Evolutionary conservation across 2,113 vertebrate species (phyloP).

Genomic region (Orcinus orca): DNA sequence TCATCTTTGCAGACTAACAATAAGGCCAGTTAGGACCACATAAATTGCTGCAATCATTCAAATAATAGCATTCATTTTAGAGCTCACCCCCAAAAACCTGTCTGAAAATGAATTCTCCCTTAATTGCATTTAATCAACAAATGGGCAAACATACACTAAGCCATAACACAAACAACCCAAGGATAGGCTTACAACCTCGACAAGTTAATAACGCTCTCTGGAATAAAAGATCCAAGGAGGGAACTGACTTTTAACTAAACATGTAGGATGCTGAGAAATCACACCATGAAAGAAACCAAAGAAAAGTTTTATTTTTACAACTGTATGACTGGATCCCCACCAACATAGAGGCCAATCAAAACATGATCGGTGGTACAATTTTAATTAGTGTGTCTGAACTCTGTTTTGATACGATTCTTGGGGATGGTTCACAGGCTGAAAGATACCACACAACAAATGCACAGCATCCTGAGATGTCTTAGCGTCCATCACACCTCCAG

Average conservation of each 20-base stretch:
- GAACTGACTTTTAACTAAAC: constrained; percentile 22
- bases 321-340: constrained; percentile 39
- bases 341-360: constrained; percentile 56
- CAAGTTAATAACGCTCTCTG: constrained; percentile 54
- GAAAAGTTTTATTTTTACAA: constrained; percentile 63
- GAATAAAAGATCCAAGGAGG: background rate
- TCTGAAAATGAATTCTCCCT: constrained; percentile 29
- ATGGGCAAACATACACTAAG: constrained; percentile 18
- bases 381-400: constrained; percentile 36
- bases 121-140: constrained; percentile 55
- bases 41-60: constrained; percentile 8
- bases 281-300: constrained; percentile 55
- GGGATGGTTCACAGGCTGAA: constrained; percentile 15
- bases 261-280: constrained; percentile 20
- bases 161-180: constrained; percentile 31
- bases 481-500: background rate
- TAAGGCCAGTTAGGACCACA: background rate
- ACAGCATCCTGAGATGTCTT: background rate
- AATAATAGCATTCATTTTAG: constrained; percentile 33
- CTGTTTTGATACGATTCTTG: constrained; percentile 27
- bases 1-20: background rate
- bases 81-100: background rate
- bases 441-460: constrained; percentile 22
- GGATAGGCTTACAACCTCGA: background rate
- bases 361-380: constrained; percentile 10